Conservation (phyloP, 1,140 invertebrate species). For the Drosophila obscura region DNA sequence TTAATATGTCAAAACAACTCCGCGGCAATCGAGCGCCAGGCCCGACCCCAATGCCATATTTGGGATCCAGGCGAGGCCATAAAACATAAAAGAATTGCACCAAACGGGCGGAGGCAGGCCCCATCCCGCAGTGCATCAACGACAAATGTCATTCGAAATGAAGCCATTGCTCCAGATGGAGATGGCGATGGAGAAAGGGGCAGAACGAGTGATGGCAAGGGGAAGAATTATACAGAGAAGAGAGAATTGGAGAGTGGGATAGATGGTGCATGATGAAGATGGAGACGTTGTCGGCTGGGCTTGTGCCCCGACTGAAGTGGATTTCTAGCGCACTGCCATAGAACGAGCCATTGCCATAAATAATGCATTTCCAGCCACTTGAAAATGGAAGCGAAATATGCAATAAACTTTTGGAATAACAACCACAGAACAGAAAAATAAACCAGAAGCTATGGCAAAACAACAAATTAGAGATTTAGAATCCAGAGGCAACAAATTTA, state of each 20-base stretch:
- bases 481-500: not conserved
- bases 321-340: slow-evolving; percentile 68
- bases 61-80: slow-evolving; percentile 50
- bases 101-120: slow-evolving; percentile 29
- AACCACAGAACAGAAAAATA: slow-evolving; percentile 16
- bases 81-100: slow-evolving; percentile 53
- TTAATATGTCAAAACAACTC: slow-evolving; percentile 79
- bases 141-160: slow-evolving; percentile 75
- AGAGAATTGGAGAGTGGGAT: slow-evolving; percentile 1
- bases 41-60: slow-evolving; percentile 58
- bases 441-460: slow-evolving; percentile 6
- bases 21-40: slow-evolving; percentile 32
- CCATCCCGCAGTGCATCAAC: slow-evolving; percentile 68
- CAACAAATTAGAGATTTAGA: slow-evolving; percentile 56
- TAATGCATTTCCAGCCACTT: slow-evolving; percentile 72
- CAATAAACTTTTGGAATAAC: slow-evolving; percentile 58
- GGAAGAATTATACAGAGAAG: not conserved
- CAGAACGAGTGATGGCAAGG: not conserved
- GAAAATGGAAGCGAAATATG: slow-evolving; percentile 65
- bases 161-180: slow-evolving; percentile 75
- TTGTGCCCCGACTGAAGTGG: slow-evolving; percentile 51
- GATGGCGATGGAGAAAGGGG: not conserved
- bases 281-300: slow-evolving; percentile 34
- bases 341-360: slow-evolving; percentile 65
- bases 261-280: slow-evolving; percentile 28